Percentiles rank a stretch among this genome's conserved stretches.
phyloP scores from a whole-genome alignment of 2,113 vertebrate species.

The Zapornia atra region DNA sequence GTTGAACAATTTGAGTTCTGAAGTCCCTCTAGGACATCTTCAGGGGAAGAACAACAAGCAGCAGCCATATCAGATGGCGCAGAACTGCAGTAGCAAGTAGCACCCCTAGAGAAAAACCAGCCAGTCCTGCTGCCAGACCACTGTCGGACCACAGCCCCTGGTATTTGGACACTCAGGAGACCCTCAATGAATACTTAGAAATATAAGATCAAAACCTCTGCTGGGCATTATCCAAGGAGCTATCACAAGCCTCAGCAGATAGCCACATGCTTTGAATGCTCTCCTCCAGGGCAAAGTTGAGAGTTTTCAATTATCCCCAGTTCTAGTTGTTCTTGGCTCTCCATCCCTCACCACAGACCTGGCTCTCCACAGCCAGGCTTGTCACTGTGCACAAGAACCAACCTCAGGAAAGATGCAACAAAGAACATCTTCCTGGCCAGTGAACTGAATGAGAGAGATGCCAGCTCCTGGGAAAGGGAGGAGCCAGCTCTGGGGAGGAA shows the following conservation, averaged over 20 bases:
- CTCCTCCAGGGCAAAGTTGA: background rate
- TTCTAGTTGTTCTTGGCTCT: conserved; percentile 15
- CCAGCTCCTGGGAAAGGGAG: background rate
- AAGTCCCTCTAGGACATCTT: background rate
- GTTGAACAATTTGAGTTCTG: background rate
- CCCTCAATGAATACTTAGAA: background rate
- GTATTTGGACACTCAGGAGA: background rate
- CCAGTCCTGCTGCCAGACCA: background rate
- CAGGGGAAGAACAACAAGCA: background rate
- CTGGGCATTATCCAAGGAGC: background rate
- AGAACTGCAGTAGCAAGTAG: background rate
- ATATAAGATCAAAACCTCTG: background rate
- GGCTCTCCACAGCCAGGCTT: background rate
- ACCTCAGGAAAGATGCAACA: background rate
- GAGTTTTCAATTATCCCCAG: background rate
- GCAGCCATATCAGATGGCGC: background rate
- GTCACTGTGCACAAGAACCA: background rate
- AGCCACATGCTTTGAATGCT: background rate
- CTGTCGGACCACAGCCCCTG: background rate
- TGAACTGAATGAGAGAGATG: background rate
- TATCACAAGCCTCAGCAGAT: background rate
- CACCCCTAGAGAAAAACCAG: background rate
- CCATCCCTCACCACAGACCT: background rate
- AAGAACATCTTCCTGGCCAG: background rate
- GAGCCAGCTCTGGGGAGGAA: background rate